Evolutionary conservation across 2,888 invertebrate species (phyloP).

Genomic region (Dynastes grantii): DNA sequence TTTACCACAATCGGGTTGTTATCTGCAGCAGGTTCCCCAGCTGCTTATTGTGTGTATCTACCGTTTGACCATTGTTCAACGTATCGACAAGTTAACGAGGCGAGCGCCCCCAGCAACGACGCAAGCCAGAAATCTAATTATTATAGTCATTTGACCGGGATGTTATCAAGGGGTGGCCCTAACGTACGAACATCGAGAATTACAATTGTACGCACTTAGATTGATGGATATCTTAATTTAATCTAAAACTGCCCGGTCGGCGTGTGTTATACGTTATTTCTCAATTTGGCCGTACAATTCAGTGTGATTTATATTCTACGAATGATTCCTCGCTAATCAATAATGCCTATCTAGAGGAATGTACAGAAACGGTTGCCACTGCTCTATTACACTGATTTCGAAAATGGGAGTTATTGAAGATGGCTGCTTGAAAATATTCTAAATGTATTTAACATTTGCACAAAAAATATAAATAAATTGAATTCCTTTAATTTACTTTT

Average conservation of each 20-base stretch:
- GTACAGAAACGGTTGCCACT: background rate
- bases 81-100: conserved; percentile 68
- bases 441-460: no score
- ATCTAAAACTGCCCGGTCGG: conserved; percentile 37
- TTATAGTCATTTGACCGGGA: conserved; percentile 48
- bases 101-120: conserved; percentile 54
- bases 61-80: conserved; percentile 66
- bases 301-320: conserved; percentile 38
- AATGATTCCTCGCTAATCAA: conserved; percentile 21
- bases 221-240: conserved; percentile 46
- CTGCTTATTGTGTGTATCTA: conserved; percentile 58
- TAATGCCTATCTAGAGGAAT: conserved; percentile 11
- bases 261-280: conserved; percentile 39
- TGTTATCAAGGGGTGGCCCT: conserved; percentile 31
- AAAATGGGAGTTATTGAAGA: no score
- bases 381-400: background rate
- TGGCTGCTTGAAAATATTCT: no score
- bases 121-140: conserved; percentile 48
- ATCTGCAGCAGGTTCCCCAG: conserved; percentile 62
- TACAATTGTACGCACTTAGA: conserved; percentile 42
- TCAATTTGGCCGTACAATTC: conserved; percentile 39
- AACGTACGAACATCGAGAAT: conserved; percentile 33
- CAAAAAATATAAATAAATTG: no score
- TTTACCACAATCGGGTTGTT: conserved; percentile 65
- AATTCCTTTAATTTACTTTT: no score